Evolutionary conservation across 2,113 vertebrate genomes (phyloP), one percentile per base, ranked within the genome.

Genomic region (Illadopsis cleaveri): DNA sequence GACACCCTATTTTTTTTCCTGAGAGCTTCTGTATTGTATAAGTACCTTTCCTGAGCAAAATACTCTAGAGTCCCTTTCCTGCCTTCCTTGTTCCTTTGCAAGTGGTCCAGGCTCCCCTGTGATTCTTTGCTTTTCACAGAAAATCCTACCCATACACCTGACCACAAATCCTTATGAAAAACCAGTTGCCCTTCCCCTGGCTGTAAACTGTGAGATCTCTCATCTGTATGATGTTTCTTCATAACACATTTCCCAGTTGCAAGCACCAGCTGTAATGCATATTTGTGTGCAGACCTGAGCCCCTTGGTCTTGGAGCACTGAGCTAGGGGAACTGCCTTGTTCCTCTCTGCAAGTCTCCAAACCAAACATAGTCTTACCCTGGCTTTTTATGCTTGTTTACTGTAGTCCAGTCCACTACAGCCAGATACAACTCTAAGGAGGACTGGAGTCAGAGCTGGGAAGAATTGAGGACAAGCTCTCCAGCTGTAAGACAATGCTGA

Each of bases 401-500:
- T 58, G 10, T 19, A 22, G 18, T 61, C 38, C 24, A 57, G n/a
- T 40, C 30, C 38, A 47, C 12, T 11, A 23, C 0, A 0, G 35
- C 33, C 71, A 86, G 22, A n/a, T 19, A 77, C 11, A 69, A 35
- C 54, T 40, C 24, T 2, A 7, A 57, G 48, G 51, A 82, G 31
- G 42, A n/a, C 35, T 35, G 53, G 28, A 83, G 20, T 23, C 7
- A 5, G 31, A 58, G 11, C 19, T 80, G 37, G 47, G 24, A 45
- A 54, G 31, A 23, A 37, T 2, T 31, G 6, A 45, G 54, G 50
- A 51, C 0, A 15, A 83, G 35, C 1, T 1, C 30, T 83, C 23
- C 60, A 44, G 40, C 33, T 92, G 11, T 51, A 94, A 84, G 44
- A 92, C 94, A 96, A 65, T 82, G 81, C 28, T 2, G 1, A 71